Conservation (phyloP, 1,140 invertebrate species). For the Diploscapter pachys region DNA sequence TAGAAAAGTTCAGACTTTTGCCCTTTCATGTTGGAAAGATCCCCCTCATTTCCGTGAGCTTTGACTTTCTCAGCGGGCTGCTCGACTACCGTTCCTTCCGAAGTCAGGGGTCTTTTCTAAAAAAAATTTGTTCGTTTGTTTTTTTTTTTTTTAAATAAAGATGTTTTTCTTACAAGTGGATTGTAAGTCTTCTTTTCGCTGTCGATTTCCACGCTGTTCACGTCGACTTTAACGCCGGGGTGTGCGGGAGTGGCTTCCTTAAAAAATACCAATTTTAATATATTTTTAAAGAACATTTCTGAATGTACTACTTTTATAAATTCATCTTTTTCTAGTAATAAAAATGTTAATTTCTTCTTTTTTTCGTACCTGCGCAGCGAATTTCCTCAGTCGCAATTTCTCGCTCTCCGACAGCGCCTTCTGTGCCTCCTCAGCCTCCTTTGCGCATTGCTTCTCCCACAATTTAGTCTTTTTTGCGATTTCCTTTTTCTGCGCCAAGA, state of each 20-base stretch:
- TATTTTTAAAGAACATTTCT: slow-evolving; percentile 65
- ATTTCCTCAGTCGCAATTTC: too few species aligned
- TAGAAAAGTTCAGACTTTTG: slow-evolving; percentile 9
- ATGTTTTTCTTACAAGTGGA: slow-evolving; percentile 5
- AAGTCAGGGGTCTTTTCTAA: slow-evolving; percentile 17
- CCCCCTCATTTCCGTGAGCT: slow-evolving; percentile 29
- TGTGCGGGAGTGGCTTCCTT: slow-evolving; percentile 48
- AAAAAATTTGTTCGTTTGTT: slow-evolving; percentile 5
- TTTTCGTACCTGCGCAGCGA: too few species aligned
- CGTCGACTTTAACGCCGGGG: slow-evolving; percentile 21
- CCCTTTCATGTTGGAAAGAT: slow-evolving; percentile 31
- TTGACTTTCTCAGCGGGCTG: slow-evolving; percentile 34
- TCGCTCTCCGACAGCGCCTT: background rate
- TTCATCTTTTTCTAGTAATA: too few species aligned
- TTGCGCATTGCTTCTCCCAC: slow-evolving; percentile 76
- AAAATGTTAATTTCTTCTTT: too few species aligned
- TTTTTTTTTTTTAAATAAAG: background rate
- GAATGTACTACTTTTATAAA: background rate
- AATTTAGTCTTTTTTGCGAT: slow-evolving; percentile 85
- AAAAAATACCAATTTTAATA: slow-evolving; percentile 3
- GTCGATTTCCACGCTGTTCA: background rate
- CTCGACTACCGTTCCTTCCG: slow-evolving; percentile 12
- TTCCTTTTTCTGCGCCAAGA: slow-evolving; percentile 89
- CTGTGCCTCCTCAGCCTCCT: slow-evolving; percentile 42
- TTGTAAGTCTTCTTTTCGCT: slow-evolving; percentile 1